phyloP scores from a whole-genome alignment of 2,888 invertebrate genomes.

The Aelia acuminata region DNA sequence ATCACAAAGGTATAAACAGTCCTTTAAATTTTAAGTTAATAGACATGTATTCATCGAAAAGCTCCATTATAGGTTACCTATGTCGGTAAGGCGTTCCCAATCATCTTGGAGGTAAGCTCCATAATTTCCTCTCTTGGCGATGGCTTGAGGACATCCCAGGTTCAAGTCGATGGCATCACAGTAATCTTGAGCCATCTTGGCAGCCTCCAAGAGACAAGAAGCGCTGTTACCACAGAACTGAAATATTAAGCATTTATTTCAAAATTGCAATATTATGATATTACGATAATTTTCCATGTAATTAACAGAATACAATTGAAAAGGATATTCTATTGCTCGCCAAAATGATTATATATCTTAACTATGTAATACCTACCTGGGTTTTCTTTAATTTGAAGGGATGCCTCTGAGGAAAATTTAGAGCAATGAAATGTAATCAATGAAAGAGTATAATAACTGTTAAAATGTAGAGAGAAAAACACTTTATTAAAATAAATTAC shows the following conservation, averaged over 20 bases:
- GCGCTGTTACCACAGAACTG: slow-evolving; percentile 99
- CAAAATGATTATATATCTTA: no score
- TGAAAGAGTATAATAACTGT: no score
- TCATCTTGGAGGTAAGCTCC: slow-evolving; percentile 97
- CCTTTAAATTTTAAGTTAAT: background rate
- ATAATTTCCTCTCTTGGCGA: slow-evolving; percentile 96
- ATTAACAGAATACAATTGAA: background rate
- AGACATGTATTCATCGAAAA: background rate
- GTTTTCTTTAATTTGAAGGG: no score
- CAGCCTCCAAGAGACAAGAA: slow-evolving; percentile 87
- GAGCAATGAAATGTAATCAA: no score
- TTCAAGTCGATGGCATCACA: slow-evolving; percentile 98
- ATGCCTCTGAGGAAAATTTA: no score
- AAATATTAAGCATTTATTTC: background rate
- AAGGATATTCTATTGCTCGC: no score
- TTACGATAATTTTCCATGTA: no score
- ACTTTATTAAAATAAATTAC: no score
- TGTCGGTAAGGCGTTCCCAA: slow-evolving; percentile 86
- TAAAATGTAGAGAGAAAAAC: no score
- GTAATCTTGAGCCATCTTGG: slow-evolving; percentile 84
- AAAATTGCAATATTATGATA: background rate
- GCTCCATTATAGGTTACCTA: slow-evolving; percentile 75
- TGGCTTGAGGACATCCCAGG: slow-evolving; percentile 97
- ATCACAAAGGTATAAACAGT: no score
- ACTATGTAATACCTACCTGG: no score